Evolutionary conservation across 2,113 vertebrate genomes (phyloP), one percentile per base, ranked within the genome.

Genomic region (Leptocoma aspasia): DNA sequence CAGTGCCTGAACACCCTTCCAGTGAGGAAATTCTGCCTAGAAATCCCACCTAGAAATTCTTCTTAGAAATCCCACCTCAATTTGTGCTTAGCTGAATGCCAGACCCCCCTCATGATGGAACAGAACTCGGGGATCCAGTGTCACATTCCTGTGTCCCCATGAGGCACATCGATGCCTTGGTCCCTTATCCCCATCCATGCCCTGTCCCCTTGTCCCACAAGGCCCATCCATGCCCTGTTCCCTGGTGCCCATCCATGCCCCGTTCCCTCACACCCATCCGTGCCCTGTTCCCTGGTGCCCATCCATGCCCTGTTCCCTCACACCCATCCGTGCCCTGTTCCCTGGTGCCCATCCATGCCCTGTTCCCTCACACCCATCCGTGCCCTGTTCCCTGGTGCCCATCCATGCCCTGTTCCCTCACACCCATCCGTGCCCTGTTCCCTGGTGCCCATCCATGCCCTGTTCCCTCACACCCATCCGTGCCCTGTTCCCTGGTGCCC

Each of bases 21-120:
- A 16, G 23, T 47, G 47, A 24, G n/a, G 39, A 19, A 69, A 52
- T 37, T 39, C 31, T 24, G 6, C 31, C 44, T 35, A 4, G 45
- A 35, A 68, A 44, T 31, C 26, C 42, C 24, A 13, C 35, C 35
- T 30, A 11, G 42, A 21, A 49, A 44, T 37, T 14, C 44, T n/a
- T 8, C 41, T 30, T 22, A 13, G 16, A 37, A 72, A 45, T 45
- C 41, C 11, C 28, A 15, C 11, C n/a, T 47, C 5, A 64, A 50
- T 28, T 23, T 39, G 23, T 53, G 12, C 42, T 24, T 5, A 8
- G 27, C 22, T 47, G 13, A n/a, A 2, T 10, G 18, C 22, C 68
- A 27, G 42, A 60, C 35, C 4, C 33, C 15, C 9, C 7, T 9
- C 10, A 11, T 0, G 0, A 8, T 13, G 41, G 45, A 37, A 6